These are phyloP conservation scores for Drosophila austrosaltans DNA, from an alignment of 2,888 invertebrate species.

Conservation along the genomic window DNA sequence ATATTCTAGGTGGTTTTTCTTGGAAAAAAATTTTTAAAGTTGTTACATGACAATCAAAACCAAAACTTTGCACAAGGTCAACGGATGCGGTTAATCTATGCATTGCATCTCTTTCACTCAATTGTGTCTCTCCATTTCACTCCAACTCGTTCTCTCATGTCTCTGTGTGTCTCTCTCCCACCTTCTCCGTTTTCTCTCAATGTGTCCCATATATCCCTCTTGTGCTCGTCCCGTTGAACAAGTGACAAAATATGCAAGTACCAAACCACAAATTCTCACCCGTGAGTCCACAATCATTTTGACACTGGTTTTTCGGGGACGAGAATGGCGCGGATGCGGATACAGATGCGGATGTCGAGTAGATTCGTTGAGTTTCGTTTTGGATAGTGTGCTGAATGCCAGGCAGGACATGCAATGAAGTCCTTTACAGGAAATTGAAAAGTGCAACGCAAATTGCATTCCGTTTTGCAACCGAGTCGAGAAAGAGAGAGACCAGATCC, in stretches of 20 bases:
- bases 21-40: conserved; percentile 63
- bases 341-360: conserved; percentile 53
- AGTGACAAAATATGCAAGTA: conserved; percentile 79
- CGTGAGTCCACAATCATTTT: conserved; percentile 79
- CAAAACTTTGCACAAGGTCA: conserved; percentile 57
- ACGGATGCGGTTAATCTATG: conserved; percentile 53
- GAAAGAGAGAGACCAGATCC: not conserved
- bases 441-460: conserved; percentile 76
- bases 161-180: conserved; percentile 6
- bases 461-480: conserved; percentile 44
- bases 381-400: conserved; percentile 69
- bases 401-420: conserved; percentile 40
- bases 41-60: conserved; percentile 54
- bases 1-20: conserved; percentile 28
- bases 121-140: not conserved
- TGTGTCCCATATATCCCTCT: conserved; percentile 20
- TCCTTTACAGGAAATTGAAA: conserved; percentile 72
- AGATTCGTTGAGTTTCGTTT: conserved; percentile 63
- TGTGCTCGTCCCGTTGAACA: conserved; percentile 36
- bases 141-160: conserved; percentile 10
- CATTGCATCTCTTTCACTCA: not conserved
- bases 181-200: not conserved
- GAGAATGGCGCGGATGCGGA: conserved; percentile 35
- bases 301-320: conserved; percentile 67
- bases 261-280: conserved; percentile 79